These are phyloP conservation scores for Caiman crocodilus DNA, from an alignment of 2,797 vertebrate genomes.

Conservation along the genomic window DNA sequence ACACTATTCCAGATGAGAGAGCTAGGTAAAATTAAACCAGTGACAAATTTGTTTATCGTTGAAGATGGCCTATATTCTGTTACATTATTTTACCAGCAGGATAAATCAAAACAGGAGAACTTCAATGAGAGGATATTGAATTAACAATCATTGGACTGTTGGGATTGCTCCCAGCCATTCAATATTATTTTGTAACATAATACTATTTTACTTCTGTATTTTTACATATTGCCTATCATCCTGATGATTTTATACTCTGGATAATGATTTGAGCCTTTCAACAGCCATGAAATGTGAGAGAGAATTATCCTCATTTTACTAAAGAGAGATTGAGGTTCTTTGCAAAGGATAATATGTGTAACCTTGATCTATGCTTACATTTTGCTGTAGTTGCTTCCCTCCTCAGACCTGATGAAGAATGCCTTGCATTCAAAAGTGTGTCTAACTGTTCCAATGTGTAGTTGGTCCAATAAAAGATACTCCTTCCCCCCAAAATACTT, in stretches of 20 bases:
- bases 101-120: neutral
- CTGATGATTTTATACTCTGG: neutral
- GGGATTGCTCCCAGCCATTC: neutral
- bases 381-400: too few species aligned
- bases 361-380: too few species aligned
- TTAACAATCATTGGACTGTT: neutral
- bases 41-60: neutral
- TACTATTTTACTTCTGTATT: neutral
- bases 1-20: neutral
- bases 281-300: accelerated
- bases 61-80: neutral
- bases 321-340: neutral
- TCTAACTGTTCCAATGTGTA: too few species aligned
- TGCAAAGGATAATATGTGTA: too few species aligned
- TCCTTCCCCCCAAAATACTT: too few species aligned
- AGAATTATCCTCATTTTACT: neutral
- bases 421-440: too few species aligned
- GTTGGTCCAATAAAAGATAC: too few species aligned
- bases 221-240: neutral
- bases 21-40: neutral
- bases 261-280: neutral
- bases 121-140: neutral
- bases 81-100: neutral
- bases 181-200: neutral
- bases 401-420: too few species aligned